Evolutionary conservation across 2,113 vertebrate genomes (phyloP).

Genomic region (Oplegnathus fasciatus): DNA sequence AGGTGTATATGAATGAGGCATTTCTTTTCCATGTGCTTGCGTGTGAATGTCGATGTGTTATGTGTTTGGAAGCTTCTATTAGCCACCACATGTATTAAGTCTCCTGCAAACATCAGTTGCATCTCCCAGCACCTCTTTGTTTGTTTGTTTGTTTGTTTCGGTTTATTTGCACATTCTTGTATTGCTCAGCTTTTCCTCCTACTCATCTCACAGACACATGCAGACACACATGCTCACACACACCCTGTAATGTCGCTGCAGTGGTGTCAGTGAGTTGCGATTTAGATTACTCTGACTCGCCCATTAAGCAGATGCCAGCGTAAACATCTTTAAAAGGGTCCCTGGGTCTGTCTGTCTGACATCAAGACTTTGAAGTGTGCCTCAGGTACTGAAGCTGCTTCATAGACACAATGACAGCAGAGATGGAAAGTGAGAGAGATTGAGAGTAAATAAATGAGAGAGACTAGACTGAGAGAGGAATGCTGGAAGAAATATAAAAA

Average conservation of each 20-base stretch:
- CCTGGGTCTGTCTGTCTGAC: constrained; percentile 48
- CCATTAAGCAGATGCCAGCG: constrained; percentile 57
- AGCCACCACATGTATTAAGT: constrained; percentile 32
- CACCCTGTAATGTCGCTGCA: constrained; percentile 22
- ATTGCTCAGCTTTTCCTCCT: constrained; percentile 56
- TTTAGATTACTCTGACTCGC: constrained; percentile 52
- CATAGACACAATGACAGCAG: constrained; percentile 40
- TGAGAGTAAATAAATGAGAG: constrained; percentile 45
- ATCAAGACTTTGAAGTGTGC: constrained; percentile 57
- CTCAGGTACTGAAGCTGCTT: constrained; percentile 51
- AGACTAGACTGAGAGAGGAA: constrained; percentile 3
- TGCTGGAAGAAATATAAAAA: constrained; percentile 20
- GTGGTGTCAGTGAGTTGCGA: constrained; percentile 44
- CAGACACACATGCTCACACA: constrained; percentile 8
- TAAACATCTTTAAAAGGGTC: constrained; percentile 73
- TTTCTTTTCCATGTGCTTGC: constrained; percentile 2
- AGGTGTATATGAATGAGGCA: constrained; percentile 17
- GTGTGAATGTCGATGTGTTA: neutral
- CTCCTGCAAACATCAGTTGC: constrained; percentile 48
- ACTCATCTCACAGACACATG: constrained; percentile 33
- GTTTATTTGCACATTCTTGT: constrained; percentile 66
- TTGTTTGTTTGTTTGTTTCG: constrained; percentile 61
- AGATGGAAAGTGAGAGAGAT: constrained; percentile 32
- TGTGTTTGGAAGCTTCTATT: constrained; percentile 34
- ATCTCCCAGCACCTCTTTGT: constrained; percentile 54